Evolutionary conservation across 2,113 vertebrate species (phyloP), one percentile per base, ranked within the genome.

Genomic region (Gavialis gangeticus): DNA sequence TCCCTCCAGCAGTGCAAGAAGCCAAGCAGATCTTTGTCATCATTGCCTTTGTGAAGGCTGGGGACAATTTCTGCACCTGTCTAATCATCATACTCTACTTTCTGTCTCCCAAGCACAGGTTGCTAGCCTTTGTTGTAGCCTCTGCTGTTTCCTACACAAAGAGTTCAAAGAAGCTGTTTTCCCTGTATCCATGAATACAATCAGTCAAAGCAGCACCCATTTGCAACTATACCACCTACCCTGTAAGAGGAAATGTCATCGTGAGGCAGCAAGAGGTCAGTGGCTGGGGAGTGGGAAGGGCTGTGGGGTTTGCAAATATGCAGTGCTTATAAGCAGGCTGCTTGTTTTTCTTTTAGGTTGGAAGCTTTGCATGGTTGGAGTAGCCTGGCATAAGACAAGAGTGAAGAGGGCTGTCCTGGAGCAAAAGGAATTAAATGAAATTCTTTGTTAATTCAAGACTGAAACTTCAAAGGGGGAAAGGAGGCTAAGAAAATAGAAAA

Each of bases 51-150:
- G 66, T 98, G 25, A 98, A 98, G 98, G 98, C 98, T 0, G 5
- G 97, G 76, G 96, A 97, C 94, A 98, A 98, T 0, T 96, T 92
- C 5, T 96, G 95, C 34, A 95, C 98, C 73, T 98, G 98, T 54
- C 95, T 98, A 85, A 90, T 98, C 77, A 98, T 98, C 66, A 97
- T 98, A 90, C 96, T 98, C 96, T 98, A 98, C 96, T 98, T 98
- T 98, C 98, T 97, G 8, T 96, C 97, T 3, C 56, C 93, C 82
- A 98, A 98, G 0, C 96, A 97, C 94, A 97, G 76, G 37, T 96
- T 97, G 54, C 95, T 98, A 97, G 95, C 98, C 97, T 1, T 94
- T 98, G 64, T 97, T 98, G 80, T 93, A 98, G 79, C 94, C 98
- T 92, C 97, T 97, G 59, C 98, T 98, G 87, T 56, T 85, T 60